Evolutionary conservation across 2,797 vertebrate genomes (phyloP).

Genomic region (Alosa sapidissima): DNA sequence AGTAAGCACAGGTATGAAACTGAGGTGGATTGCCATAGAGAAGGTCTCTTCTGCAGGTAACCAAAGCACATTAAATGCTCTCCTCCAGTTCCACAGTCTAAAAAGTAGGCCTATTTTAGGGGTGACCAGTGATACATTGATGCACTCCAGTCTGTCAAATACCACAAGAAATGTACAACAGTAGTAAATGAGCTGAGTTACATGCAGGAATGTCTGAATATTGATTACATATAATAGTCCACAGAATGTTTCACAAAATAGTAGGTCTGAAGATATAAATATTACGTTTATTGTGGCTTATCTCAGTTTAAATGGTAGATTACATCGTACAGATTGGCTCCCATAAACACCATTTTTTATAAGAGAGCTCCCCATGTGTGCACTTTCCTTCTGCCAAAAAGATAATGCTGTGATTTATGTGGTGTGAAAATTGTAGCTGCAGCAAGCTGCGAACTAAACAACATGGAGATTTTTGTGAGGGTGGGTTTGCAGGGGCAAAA

Average conservation of each 20-base stretch:
- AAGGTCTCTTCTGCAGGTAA: not conserved
- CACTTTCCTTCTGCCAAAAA: constrained; percentile 63
- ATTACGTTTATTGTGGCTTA: constrained; percentile 63
- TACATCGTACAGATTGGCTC: constrained; percentile 65
- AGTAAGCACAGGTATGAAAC: not conserved
- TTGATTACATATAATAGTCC: constrained; percentile 17
- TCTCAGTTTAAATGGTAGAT: constrained; percentile 60
- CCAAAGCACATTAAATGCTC: not conserved
- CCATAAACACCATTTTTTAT: constrained; percentile 70
- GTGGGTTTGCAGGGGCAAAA: constrained; percentile 54
- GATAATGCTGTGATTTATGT: constrained; percentile 72
- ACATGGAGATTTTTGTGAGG: constrained; percentile 54
- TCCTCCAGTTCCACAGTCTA: not conserved
- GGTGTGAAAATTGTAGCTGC: constrained; percentile 65
- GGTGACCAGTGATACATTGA: not conserved
- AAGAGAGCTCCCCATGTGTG: constrained; percentile 37
- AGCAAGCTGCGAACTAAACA: constrained; percentile 62
- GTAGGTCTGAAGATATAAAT: constrained; percentile 45
- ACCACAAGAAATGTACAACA: not conserved
- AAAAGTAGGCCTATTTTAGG: not conserved
- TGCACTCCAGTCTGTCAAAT: not conserved
- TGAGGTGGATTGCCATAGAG: not conserved
- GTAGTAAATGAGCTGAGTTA: not conserved
- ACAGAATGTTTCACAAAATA: constrained; percentile 9
- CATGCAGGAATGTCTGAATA: not conserved